A percentile compares a stretch with the other conserved stretches of the same genome.
Conservation (phyloP, 2,888 invertebrate species). For the Lydus trimaculatus region DNA sequence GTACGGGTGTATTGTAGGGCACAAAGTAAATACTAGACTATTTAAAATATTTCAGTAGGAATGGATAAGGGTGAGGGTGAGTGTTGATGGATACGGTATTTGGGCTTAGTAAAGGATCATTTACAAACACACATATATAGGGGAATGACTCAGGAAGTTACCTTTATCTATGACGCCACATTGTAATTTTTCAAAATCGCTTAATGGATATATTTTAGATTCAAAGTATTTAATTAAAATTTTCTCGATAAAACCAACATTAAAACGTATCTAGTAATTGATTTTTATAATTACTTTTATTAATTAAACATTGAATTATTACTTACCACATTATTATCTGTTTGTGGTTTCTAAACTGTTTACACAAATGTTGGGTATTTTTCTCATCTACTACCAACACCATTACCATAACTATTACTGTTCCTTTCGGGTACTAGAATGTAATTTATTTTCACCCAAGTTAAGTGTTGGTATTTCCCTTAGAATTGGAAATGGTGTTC, state of each 20-base stretch:
- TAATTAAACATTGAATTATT: no score
- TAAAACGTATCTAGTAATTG: no score
- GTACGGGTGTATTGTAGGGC: background rate
- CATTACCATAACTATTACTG: background rate
- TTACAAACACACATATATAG: background rate
- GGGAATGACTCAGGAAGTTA: constrained; percentile 9
- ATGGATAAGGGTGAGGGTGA: background rate
- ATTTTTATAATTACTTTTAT: no score
- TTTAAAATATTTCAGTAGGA: constrained; percentile 4
- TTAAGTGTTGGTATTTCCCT: constrained; percentile 26
- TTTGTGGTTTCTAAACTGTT: background rate
- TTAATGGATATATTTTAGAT: background rate
- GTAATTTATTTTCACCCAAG: constrained; percentile 27
- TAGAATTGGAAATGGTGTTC: constrained; percentile 5
- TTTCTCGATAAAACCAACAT: no score
- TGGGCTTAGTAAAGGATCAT: background rate
- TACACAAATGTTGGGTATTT: background rate
- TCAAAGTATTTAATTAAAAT: constrained; percentile 1
- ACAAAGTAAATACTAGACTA: constrained; percentile 1
- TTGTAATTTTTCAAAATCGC: background rate
- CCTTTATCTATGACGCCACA: background rate
- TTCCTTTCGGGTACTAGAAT: background rate
- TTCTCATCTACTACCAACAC: background rate
- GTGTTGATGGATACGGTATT: constrained; percentile 7
- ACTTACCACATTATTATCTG: background rate